Evolutionary conservation across 2,797 vertebrate genomes (phyloP).

Genomic region (Phrynocephalus forsythii): DNA sequence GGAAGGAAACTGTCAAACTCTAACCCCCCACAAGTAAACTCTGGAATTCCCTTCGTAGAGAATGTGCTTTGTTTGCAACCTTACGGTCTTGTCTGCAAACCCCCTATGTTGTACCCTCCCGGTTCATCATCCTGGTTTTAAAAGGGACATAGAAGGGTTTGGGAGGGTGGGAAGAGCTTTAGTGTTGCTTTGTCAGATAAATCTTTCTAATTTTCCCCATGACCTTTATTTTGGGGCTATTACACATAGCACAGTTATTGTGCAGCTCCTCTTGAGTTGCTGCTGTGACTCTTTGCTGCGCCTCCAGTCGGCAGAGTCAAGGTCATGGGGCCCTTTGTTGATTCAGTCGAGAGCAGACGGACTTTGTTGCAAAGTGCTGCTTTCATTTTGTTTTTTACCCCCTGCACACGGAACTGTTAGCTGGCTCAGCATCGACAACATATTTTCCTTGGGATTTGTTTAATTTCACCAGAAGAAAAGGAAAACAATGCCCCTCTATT

Average conservation of each 20-base stretch:
- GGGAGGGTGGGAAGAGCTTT: slow-evolving; percentile 18
- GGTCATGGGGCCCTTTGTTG: slow-evolving; percentile 73
- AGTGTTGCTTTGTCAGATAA: slow-evolving; percentile 48
- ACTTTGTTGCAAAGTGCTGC: slow-evolving; percentile 71
- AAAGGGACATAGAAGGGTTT: neutral
- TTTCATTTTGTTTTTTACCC: slow-evolving; percentile 73
- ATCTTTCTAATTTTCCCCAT: slow-evolving; percentile 44
- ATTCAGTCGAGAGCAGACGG: slow-evolving; percentile 65
- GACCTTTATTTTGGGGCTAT: slow-evolving; percentile 37
- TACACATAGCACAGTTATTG: slow-evolving; percentile 48
- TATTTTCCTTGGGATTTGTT: slow-evolving; percentile 75
- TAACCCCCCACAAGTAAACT: neutral
- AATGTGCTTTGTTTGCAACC: neutral
- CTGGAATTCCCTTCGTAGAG: neutral
- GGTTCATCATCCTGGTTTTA: neutral
- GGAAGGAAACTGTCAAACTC: no score
- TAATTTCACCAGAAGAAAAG: slow-evolving; percentile 66
- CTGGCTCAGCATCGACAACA: slow-evolving; percentile 76
- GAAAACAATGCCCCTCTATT: slow-evolving; percentile 70
- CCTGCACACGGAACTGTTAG: slow-evolving; percentile 70
- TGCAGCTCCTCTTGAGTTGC: slow-evolving; percentile 50
- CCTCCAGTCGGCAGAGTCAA: slow-evolving; percentile 62
- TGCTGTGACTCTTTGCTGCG: slow-evolving; percentile 47
- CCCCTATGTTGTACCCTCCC: neutral
- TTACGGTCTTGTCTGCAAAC: neutral